Conservation (phyloP, 2,888 invertebrate species). For the Hydraecia micacea region DNA sequence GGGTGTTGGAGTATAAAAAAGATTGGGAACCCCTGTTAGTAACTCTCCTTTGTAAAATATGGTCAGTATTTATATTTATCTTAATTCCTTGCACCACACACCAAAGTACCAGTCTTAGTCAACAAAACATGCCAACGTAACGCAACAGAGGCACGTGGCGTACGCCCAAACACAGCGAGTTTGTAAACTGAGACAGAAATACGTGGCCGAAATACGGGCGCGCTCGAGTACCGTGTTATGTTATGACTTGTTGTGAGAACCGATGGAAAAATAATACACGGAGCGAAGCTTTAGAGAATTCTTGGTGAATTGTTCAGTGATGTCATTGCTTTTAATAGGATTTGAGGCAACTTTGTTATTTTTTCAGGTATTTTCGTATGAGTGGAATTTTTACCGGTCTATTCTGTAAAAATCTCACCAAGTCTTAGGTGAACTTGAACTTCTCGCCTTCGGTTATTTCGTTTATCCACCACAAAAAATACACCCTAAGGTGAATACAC, state of each 20-base stretch:
- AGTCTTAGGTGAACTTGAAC: not conserved
- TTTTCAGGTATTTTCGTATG: not conserved
- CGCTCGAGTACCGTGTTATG: conserved; percentile 16
- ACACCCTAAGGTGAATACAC: too few relatives aligned
- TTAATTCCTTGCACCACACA: conserved; percentile 12
- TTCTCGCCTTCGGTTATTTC: not conserved
- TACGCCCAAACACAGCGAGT: conserved; percentile 40
- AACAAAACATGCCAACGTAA: conserved; percentile 39
- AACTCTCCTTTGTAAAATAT: not conserved
- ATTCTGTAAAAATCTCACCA: not conserved
- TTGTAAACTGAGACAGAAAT: conserved; percentile 65
- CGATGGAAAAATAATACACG: conserved; percentile 35
- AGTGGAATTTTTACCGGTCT: not conserved
- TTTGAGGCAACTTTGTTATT: conserved; percentile 2
- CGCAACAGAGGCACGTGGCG: conserved; percentile 51
- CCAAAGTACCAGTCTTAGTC: not conserved
- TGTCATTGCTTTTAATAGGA: conserved; percentile 6
- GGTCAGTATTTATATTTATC: not conserved
- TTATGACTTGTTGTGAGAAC: conserved; percentile 43
- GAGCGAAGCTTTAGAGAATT: not conserved
- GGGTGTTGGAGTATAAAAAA: too few relatives aligned
- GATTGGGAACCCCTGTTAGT: not conserved
- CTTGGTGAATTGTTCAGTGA: not conserved
- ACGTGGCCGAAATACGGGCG: conserved; percentile 44
- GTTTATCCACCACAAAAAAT: not conserved